Percentiles rank a stretch among this genome's conserved stretches.
These are phyloP conservation scores for Drosophila affinis DNA, from an alignment of 2,888 invertebrate genomes.

Conservation along the genomic window DNA sequence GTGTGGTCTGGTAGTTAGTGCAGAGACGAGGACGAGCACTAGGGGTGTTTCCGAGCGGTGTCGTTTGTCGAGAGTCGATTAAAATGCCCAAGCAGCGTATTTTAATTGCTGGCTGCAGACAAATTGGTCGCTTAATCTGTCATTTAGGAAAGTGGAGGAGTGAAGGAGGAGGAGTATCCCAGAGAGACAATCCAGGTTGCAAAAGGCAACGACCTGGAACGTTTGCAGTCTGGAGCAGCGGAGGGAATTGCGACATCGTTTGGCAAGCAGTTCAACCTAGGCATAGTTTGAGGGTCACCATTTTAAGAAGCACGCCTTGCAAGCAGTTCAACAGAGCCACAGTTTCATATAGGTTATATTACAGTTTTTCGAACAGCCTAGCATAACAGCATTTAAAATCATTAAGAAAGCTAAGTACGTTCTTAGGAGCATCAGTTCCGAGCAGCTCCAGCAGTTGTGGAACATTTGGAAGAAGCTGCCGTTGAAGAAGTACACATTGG, in stretches of 20 bases:
- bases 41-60: neutral
- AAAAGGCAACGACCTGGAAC: conserved; percentile 20
- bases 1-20: conserved; percentile 13
- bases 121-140: conserved; percentile 61
- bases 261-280: neutral
- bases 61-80: conserved; percentile 28
- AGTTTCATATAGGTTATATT: too few relatives aligned
- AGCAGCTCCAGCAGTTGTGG: too few relatives aligned
- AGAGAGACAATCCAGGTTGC: neutral
- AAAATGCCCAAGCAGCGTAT: conserved; percentile 54
- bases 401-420: too few relatives aligned
- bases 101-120: conserved; percentile 72
- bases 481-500: too few relatives aligned
- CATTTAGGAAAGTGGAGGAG: neutral
- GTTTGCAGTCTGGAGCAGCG: neutral
- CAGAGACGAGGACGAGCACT: conserved; percentile 1
- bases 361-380: too few relatives aligned
- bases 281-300: neutral
- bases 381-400: too few relatives aligned
- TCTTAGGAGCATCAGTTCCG: too few relatives aligned
- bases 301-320: too few relatives aligned
- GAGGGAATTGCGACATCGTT: neutral
- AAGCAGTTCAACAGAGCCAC: too few relatives aligned
- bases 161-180: neutral
- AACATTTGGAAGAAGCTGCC: too few relatives aligned